phyloP scores from a whole-genome alignment of 2,888 invertebrate species.

The Rhingia rostrata region DNA sequence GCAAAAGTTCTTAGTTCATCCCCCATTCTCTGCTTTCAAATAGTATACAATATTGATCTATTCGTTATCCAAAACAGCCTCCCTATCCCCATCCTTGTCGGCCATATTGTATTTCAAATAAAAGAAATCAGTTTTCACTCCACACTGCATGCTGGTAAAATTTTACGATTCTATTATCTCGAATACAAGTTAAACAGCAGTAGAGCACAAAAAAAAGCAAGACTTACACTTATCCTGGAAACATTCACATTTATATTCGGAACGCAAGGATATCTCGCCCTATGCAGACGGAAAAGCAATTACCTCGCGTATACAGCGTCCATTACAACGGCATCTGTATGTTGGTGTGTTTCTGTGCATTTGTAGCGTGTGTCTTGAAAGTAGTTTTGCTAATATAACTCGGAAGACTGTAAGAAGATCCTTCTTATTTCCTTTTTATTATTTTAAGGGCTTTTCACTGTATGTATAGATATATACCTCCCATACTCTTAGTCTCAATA shows the following conservation, averaged over 20 bases:
- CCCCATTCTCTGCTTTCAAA: too few relatives aligned
- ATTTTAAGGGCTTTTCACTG: constrained; percentile 61
- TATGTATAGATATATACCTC: neutral
- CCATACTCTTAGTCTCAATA: constrained; percentile 12
- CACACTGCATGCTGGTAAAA: constrained; percentile 35
- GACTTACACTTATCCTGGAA: constrained; percentile 38
- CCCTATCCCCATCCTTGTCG: neutral
- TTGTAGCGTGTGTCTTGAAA: constrained; percentile 57
- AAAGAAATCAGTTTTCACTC: constrained; percentile 1
- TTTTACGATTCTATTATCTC: constrained; percentile 65
- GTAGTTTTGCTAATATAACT: constrained; percentile 72
- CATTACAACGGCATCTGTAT: constrained; percentile 31
- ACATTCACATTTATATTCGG: constrained; percentile 50
- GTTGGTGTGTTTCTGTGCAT: constrained; percentile 5
- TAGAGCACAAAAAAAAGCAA: neutral
- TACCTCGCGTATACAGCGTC: constrained; percentile 57
- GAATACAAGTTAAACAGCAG: constrained; percentile 45
- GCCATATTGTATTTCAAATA: constrained; percentile 36
- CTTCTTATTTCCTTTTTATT: constrained; percentile 40
- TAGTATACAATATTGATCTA: neutral
- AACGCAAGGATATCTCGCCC: constrained; percentile 40
- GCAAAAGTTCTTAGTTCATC: too few relatives aligned
- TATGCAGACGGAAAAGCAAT: constrained; percentile 60
- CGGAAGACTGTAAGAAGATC: constrained; percentile 49
- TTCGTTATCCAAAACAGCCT: neutral